A percentile compares a stretch with the other conserved stretches of the same genome.
Conservation (phyloP, 2,888 invertebrate genomes). For the Polydrusus pterygomalis region DNA sequence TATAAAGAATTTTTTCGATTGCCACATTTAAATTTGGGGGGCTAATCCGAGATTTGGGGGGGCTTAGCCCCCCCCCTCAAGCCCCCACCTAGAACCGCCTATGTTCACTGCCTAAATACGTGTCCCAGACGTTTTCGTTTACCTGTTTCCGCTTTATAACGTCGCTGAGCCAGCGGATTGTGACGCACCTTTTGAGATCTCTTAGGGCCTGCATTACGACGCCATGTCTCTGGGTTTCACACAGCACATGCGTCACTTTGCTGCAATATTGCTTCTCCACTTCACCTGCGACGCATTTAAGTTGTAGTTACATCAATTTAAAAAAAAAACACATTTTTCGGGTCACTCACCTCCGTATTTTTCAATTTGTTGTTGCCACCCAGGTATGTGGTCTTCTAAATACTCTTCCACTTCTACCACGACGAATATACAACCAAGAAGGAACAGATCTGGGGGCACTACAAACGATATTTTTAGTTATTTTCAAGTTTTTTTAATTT, state of each 20-base stretch:
- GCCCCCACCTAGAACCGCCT: too few relatives aligned
- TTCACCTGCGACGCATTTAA: slow-evolving; percentile 77
- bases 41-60: too few relatives aligned
- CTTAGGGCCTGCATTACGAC: slow-evolving; percentile 89
- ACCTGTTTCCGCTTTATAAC: slow-evolving; percentile 86
- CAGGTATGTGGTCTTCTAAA: slow-evolving; percentile 67
- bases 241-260: slow-evolving; percentile 93
- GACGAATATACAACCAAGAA: slow-evolving; percentile 95
- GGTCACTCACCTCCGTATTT: slow-evolving; percentile 67
- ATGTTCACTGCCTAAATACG: too few relatives aligned
- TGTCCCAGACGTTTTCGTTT: too few relatives aligned
- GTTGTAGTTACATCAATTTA: too few relatives aligned
- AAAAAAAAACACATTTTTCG: too few relatives aligned
- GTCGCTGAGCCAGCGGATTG: slow-evolving; percentile 94
- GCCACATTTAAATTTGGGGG: too few relatives aligned
- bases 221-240: slow-evolving; percentile 92
- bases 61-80: too few relatives aligned
- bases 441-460: slow-evolving; percentile 89
- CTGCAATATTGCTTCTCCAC: slow-evolving; percentile 89
- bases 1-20: too few relatives aligned
- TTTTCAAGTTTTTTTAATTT: too few relatives aligned
- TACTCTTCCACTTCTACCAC: slow-evolving; percentile 70
- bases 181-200: slow-evolving; percentile 83
- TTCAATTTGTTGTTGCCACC: slow-evolving; percentile 70
- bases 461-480: neutral